Conservation (phyloP, 2,797 vertebrate species). For the Fratercula arctica region DNA sequence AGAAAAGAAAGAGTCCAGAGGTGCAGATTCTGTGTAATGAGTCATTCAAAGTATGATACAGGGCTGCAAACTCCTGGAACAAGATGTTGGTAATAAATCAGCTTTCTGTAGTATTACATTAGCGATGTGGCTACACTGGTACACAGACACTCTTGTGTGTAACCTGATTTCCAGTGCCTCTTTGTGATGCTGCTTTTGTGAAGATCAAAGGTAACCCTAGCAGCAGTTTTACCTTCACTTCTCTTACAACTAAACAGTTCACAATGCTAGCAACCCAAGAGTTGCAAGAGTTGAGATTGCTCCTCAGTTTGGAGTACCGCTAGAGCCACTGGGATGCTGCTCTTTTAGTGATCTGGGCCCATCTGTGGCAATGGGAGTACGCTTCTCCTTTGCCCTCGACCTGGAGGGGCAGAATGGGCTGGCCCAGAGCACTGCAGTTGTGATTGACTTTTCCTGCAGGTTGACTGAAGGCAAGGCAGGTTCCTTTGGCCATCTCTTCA, state of each 20-base stretch:
- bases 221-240: conserved; percentile 11
- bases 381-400: background rate
- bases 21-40: background rate
- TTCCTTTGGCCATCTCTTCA: background rate
- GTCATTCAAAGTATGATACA: background rate
- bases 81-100: conserved; percentile 39
- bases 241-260: background rate
- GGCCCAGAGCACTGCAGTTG: background rate
- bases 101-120: background rate
- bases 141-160: background rate
- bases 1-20: conserved; percentile 47
- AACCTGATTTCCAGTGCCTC: conserved; percentile 14
- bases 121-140: background rate
- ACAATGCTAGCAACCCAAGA: background rate
- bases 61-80: conserved; percentile 2
- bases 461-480: background rate
- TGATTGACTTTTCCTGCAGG: background rate
- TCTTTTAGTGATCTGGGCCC: background rate
- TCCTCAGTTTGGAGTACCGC: background rate
- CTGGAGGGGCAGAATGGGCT: background rate
- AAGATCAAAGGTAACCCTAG: conserved; percentile 31
- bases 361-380: background rate
- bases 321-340: background rate
- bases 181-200: conserved; percentile 18
- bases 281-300: background rate